phyloP scores from a whole-genome alignment of 1,140 invertebrate species.

The Drosophila malerkotliana region DNA sequence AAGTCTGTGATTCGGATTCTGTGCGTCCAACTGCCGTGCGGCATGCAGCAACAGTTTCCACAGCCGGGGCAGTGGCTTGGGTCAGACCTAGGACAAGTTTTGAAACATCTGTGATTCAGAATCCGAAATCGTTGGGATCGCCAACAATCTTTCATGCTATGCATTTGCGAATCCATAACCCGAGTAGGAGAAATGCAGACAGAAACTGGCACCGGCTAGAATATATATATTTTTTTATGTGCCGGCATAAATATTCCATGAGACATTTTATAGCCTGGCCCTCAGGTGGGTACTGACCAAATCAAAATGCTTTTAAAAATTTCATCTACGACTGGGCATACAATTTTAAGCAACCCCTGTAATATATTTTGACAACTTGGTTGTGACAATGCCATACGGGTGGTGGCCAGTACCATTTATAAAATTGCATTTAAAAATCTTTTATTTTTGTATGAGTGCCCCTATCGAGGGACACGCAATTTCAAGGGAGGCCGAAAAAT shows the following conservation, averaged over 20 bases:
- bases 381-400: conserved; percentile 25
- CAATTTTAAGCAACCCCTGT: conserved; percentile 52
- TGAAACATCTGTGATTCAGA: conserved; percentile 35
- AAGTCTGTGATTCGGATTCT: conserved; percentile 22
- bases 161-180: not conserved
- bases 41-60: conserved; percentile 44
- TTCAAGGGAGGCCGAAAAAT: not conserved
- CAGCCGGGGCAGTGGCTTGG: conserved; percentile 23
- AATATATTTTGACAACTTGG: conserved; percentile 45
- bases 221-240: conserved; percentile 28
- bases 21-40: conserved; percentile 44
- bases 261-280: conserved; percentile 59
- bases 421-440: conserved; percentile 71
- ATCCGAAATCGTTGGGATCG: conserved; percentile 17
- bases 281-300: conserved; percentile 41
- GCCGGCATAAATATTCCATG: conserved; percentile 66
- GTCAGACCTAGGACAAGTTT: conserved; percentile 24
- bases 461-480: not conserved
- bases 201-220: conserved; percentile 8
- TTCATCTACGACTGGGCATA: conserved; percentile 52
- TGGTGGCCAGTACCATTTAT: conserved; percentile 40
- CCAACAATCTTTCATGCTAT: conserved; percentile 16
- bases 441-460: conserved; percentile 65
- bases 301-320: conserved; percentile 74
- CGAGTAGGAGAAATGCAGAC: conserved; percentile 27